These are phyloP conservation scores for Maniola hyperantus DNA, from an alignment of 2,888 invertebrate species.

Conservation along the genomic window DNA sequence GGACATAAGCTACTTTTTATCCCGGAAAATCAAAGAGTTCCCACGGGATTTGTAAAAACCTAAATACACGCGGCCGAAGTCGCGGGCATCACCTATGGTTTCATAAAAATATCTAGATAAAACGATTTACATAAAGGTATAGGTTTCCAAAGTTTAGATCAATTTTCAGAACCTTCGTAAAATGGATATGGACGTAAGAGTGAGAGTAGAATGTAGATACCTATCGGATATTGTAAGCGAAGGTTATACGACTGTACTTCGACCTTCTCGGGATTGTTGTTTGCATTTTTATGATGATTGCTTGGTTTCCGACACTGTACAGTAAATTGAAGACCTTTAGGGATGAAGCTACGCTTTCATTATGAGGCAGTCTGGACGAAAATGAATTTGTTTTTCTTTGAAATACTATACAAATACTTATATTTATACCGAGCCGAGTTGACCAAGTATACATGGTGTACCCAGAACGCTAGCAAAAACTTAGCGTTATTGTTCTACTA, in stretches of 20 bases:
- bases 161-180: slow-evolving; percentile 15
- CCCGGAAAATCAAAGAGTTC: too few relatives aligned
- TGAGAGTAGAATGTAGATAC: neutral
- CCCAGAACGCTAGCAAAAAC: too few relatives aligned
- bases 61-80: too few relatives aligned
- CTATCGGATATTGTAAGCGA: slow-evolving; percentile 13
- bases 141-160: slow-evolving; percentile 10
- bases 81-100: too few relatives aligned
- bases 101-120: neutral
- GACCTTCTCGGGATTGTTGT: slow-evolving; percentile 21
- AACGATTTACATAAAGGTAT: neutral
- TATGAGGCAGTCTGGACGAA: neutral
- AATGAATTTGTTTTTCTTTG: slow-evolving; percentile 2
- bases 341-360: slow-evolving; percentile 23
- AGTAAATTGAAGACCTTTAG: slow-evolving; percentile 30
- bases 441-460: too few relatives aligned
- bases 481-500: too few relatives aligned
- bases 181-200: neutral
- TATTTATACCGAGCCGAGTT: too few relatives aligned
- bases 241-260: slow-evolving; percentile 17
- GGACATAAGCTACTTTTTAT: too few relatives aligned
- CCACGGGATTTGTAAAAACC: too few relatives aligned
- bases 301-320: slow-evolving; percentile 29
- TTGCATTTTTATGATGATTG: slow-evolving; percentile 37
- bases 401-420: neutral